Evolutionary conservation across 2,797 vertebrate genomes (phyloP).

Genomic region (Dallia pectoralis): DNA sequence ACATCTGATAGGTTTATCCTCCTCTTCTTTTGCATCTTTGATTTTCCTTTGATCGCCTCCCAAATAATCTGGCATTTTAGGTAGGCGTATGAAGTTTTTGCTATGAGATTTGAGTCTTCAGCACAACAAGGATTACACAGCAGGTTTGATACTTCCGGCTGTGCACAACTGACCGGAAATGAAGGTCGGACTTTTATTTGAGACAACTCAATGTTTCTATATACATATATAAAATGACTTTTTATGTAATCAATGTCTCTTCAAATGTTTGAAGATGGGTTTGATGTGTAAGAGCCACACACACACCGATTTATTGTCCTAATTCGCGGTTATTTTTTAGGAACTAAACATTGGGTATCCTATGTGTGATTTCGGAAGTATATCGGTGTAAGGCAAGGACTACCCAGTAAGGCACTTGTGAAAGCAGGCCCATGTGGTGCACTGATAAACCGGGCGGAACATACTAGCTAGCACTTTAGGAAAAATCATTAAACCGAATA

Average conservation of each 20-base stretch:
- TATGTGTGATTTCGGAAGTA: conserved; percentile 31
- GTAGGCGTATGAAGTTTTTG: neutral
- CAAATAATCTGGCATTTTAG: conserved; percentile 89
- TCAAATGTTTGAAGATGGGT: neutral
- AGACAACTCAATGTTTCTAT: conserved; percentile 9
- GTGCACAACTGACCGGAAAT: conserved; percentile 49
- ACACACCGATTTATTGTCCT: neutral
- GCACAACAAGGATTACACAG: conserved; percentile 73
- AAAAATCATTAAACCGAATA: conserved; percentile 15
- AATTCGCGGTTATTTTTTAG: neutral
- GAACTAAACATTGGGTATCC: conserved; percentile 13
- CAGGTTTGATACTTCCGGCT: conserved; percentile 72
- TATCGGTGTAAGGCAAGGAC: conserved; percentile 34
- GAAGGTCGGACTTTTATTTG: conserved; percentile 32
- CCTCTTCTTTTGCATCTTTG: conserved; percentile 89
- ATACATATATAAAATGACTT: neutral
- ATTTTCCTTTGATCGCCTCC: conserved; percentile 91
- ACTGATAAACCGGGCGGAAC: conserved; percentile 42
- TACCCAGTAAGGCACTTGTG: conserved; percentile 26
- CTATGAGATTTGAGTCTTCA: neutral
- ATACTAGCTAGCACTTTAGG: conserved; percentile 39
- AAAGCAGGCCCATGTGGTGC: conserved; percentile 72
- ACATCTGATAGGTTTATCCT: conserved; percentile 92
- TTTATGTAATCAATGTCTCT: neutral
- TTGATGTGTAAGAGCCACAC: neutral